phyloP scores from a whole-genome alignment of 2,888 invertebrate genomes.

The Himalopsyche kuldschensis region DNA sequence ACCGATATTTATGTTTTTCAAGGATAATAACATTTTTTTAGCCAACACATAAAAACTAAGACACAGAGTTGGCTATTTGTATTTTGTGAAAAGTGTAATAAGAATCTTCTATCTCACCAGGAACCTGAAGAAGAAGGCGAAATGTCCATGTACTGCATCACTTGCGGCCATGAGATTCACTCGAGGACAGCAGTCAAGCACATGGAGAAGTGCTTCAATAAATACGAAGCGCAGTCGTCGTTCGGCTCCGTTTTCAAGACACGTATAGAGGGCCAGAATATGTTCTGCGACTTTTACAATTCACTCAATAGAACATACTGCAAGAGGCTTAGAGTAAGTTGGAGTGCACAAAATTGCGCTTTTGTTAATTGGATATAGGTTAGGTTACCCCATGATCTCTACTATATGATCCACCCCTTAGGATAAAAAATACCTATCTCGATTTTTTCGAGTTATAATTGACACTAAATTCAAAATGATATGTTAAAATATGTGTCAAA shows the following conservation, averaged over 20 bases:
- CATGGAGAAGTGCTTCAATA: conserved; percentile 97
- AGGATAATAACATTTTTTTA: neutral
- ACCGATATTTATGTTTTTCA: neutral
- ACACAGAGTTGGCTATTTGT: neutral
- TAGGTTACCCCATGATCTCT: no score
- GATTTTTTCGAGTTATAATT: no score
- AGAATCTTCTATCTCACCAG: conserved; percentile 42
- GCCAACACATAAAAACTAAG: no score
- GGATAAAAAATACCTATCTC: no score
- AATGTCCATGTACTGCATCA: conserved; percentile 91
- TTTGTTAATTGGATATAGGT: no score
- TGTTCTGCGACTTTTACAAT: conserved; percentile 98
- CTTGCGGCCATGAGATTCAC: conserved; percentile 95
- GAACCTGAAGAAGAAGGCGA: conserved; percentile 68
- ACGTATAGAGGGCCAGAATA: conserved; percentile 87
- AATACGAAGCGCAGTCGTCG: conserved; percentile 96
- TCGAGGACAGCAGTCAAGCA: conserved; percentile 90
- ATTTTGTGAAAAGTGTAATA: neutral
- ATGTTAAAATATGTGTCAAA: no score
- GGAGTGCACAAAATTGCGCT: no score
- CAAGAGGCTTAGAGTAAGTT: conserved; percentile 77
- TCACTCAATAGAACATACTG: conserved; percentile 88
- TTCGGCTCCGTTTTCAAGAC: conserved; percentile 95
- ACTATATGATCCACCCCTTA: no score
- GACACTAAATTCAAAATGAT: no score